Percentiles rank a stretch among this genome's conserved stretches.
Evolutionary conservation across 2,888 invertebrate genomes (phyloP).

Genomic region (Sabatieria punctata): DNA sequence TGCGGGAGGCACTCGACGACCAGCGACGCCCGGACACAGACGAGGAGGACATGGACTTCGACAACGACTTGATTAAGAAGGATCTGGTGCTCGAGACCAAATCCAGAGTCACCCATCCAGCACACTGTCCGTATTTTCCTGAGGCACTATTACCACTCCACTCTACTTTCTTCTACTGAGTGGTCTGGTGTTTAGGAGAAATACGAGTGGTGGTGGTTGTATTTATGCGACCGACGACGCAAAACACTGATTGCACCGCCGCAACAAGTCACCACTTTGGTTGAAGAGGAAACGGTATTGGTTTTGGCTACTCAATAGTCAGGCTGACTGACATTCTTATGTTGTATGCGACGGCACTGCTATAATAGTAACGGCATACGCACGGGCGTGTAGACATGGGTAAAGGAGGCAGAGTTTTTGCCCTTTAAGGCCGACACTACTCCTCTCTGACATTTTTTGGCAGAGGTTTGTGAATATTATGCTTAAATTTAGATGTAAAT

Average conservation of each 20-base stretch:
- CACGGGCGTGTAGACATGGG: background rate
- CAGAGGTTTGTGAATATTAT: too few species aligned
- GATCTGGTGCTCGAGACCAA: constrained; percentile 59
- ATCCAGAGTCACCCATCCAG: constrained; percentile 81
- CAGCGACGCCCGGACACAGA: constrained; percentile 30
- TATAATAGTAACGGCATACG: too few species aligned
- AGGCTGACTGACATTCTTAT: too few species aligned
- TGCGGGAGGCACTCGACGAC: constrained; percentile 24
- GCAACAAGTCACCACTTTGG: constrained; percentile 77
- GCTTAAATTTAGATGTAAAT: too few species aligned
- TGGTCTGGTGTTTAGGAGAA: too few species aligned
- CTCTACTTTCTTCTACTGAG: constrained; percentile 13
- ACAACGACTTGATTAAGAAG: constrained; percentile 17
- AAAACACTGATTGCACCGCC: constrained; percentile 77
- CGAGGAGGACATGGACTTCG: constrained; percentile 35
- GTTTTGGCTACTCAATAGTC: too few species aligned
- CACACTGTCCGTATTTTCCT: constrained; percentile 90
- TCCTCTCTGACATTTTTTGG: too few species aligned
- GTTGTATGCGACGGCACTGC: too few species aligned
- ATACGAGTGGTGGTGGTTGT: constrained; percentile 99
- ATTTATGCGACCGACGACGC: constrained; percentile 80
- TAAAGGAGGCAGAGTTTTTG: too few species aligned
- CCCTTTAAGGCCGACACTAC: too few species aligned
- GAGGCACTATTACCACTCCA: constrained; percentile 41
- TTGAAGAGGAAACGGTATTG: constrained; percentile 63